Evolutionary conservation across 2,113 vertebrate species (phyloP).

Genomic region (Peromyscus polionotus): DNA sequence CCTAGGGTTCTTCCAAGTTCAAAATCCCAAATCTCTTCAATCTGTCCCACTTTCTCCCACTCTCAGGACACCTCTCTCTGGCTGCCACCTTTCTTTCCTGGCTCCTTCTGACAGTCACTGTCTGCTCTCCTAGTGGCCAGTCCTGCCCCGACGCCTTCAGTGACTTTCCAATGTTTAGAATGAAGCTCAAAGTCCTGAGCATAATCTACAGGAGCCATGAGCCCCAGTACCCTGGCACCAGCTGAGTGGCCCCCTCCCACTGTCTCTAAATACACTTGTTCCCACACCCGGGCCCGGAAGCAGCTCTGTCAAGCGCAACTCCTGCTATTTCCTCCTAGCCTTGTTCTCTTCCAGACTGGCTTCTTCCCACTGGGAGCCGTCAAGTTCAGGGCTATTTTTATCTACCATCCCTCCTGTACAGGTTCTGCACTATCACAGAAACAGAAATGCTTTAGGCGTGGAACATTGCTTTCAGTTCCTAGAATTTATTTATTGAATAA

Average conservation of each 20-base stretch:
- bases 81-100: neutral
- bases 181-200: neutral
- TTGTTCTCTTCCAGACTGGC: neutral
- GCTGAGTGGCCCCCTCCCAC: no score
- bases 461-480: neutral
- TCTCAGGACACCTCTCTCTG: neutral
- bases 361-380: neutral
- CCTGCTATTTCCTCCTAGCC: neutral
- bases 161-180: neutral
- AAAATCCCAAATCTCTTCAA: neutral
- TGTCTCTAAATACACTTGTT: neutral
- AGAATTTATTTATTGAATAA: neutral
- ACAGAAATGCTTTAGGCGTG: neutral
- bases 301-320: neutral
- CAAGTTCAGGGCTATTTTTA: neutral
- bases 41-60: no score
- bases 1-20: neutral
- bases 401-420: no score
- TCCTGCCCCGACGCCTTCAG: neutral
- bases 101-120: neutral
- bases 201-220: neutral
- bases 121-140: no score
- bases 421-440: fast-evolving
- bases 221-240: no score
- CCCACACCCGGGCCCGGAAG: neutral